Conservation (phyloP, 2,797 vertebrate species). For the Rhabdomys pumilio region DNA sequence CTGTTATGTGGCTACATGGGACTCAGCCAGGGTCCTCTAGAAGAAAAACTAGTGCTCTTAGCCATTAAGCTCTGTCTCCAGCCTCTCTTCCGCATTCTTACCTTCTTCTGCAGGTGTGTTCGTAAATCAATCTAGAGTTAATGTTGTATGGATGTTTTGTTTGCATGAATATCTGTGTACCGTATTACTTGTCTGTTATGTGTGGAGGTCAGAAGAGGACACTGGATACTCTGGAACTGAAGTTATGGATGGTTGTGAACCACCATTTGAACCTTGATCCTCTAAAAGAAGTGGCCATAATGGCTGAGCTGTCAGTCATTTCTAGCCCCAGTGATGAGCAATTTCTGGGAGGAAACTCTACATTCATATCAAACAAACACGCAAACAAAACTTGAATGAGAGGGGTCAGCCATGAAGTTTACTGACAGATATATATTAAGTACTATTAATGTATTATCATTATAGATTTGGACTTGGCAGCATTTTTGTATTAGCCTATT, state of each 20-base stretch:
- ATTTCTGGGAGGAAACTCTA: constrained; percentile 45
- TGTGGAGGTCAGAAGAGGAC: neutral
- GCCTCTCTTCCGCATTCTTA: neutral
- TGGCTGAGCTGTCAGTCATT: neutral
- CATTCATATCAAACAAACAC: neutral
- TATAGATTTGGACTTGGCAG: neutral
- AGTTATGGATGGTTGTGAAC: neutral
- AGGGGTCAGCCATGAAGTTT: neutral
- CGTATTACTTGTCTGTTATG: neutral
- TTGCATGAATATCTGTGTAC: neutral
- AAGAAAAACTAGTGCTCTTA: neutral
- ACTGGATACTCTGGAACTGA: neutral
- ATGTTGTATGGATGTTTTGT: neutral
- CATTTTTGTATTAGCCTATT: neutral
- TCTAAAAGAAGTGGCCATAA: neutral
- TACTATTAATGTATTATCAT: constrained; percentile 8
- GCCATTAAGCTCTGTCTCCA: neutral
- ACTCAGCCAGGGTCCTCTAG: neutral
- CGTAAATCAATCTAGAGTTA: neutral
- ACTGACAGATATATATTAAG: neutral
- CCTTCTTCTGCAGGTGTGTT: neutral
- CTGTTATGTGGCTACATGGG: neutral
- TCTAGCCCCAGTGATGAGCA: neutral
- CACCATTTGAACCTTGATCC: neutral
- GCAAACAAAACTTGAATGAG: neutral